Conservation (phyloP, 2,888 invertebrate species). For the Spilosoma lubricipeda region DNA sequence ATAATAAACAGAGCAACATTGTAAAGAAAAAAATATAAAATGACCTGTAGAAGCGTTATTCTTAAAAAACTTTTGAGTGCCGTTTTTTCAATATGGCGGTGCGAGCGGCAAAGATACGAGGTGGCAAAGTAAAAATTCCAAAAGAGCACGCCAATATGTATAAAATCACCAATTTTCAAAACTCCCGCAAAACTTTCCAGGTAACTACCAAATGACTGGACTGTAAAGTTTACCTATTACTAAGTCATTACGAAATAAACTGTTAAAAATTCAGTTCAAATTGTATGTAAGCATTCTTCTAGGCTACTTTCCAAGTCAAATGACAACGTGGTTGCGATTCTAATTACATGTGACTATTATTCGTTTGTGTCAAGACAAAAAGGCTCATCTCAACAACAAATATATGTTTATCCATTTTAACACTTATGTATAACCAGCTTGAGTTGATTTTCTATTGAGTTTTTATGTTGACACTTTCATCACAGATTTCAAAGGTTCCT, state of each 20-base stretch:
- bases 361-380: conserved; percentile 51
- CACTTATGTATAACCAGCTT: conserved; percentile 31
- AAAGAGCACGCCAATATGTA: too few relatives aligned
- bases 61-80: too few relatives aligned
- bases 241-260: conserved; percentile 59
- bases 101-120: too few relatives aligned
- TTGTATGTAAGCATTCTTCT: conserved; percentile 66
- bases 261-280: conserved; percentile 67
- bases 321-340: conserved; percentile 69
- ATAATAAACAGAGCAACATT: background rate
- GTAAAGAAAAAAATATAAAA: too few relatives aligned
- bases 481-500: conserved; percentile 60
- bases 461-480: conserved; percentile 45
- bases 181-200: too few relatives aligned
- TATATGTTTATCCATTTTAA: conserved; percentile 13
- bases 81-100: too few relatives aligned
- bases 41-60: too few relatives aligned
- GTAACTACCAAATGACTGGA: too few relatives aligned
- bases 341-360: conserved; percentile 72
- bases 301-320: conserved; percentile 79
- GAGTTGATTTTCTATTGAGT: conserved; percentile 39
- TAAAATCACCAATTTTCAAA: too few relatives aligned
- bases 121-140: too few relatives aligned
- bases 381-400: conserved; percentile 42
- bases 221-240: too few relatives aligned